phyloP scores from a whole-genome alignment of 2,797 vertebrate genomes.

The Bradypodion pumilum region DNA sequence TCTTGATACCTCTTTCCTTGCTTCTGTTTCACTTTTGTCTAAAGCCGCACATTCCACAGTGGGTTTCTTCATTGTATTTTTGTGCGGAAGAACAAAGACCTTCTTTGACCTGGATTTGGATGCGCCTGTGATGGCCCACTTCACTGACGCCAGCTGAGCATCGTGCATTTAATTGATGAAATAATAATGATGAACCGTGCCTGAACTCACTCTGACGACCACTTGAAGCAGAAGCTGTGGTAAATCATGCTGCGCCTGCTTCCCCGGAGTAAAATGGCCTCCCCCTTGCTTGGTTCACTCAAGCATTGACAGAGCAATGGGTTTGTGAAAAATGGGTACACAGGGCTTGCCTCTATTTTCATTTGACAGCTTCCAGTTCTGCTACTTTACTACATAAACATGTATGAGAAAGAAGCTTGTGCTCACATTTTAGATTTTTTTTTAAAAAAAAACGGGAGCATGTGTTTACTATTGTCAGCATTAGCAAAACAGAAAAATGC shows the following conservation, averaged over 20 bases:
- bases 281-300: not conserved
- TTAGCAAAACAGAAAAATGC: slow-evolving; percentile 36
- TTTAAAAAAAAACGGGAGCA: slow-evolving; percentile 7
- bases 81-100: slow-evolving; percentile 59
- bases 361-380: slow-evolving; percentile 6
- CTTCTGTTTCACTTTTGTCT: slow-evolving; percentile 58
- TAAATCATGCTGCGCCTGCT: slow-evolving; percentile 59
- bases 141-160: slow-evolving; percentile 71
- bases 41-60: slow-evolving; percentile 47
- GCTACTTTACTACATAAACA: slow-evolving; percentile 36
- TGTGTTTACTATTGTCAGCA: slow-evolving; percentile 26
- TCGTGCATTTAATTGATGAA: slow-evolving; percentile 73
- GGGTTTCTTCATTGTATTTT: slow-evolving; percentile 1
- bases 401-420: slow-evolving; percentile 17
- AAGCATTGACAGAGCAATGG: not conserved
- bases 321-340: not conserved
- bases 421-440: not conserved
- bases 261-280: slow-evolving; percentile 23
- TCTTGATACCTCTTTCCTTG: slow-evolving; percentile 38
- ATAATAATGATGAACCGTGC: slow-evolving; percentile 71
- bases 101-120: slow-evolving; percentile 70
- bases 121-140: slow-evolving; percentile 67
- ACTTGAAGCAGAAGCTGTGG: slow-evolving; percentile 64
- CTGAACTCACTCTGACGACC: slow-evolving; percentile 65
- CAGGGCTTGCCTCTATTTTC: slow-evolving; percentile 9